Evolutionary conservation across 2,797 vertebrate species (phyloP), one percentile per base, ranked within the genome.

Genomic region (Pangasius krempfi): DNA sequence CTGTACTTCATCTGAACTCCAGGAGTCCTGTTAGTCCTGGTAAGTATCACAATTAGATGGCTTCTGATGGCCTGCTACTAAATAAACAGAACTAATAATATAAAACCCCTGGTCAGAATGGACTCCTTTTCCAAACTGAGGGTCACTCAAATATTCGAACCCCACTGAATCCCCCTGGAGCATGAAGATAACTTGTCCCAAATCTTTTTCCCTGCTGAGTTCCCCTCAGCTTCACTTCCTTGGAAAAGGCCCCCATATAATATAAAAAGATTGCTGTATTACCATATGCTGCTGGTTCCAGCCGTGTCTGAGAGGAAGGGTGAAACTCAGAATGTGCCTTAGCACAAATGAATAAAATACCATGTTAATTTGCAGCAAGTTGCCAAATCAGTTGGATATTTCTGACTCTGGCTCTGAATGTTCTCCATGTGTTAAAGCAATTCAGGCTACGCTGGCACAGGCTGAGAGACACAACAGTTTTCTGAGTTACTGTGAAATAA

Each of bases 251-350:
- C 10, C 58, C 18, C 40, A 44, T 44, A 40, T 58, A 16, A 14
- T 82, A 44, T 50, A 64, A 82, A 62, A 60, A 6, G 9, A 66
- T 50, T 87, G 62, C 72, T 56, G 80, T 73, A 30, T 88, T 91
- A 89, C 86, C 78, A 89, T 84, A 73, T 83, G 76, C 76, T 52
- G 76, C 81, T 86, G 76, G 66, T 89, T 90, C 78, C 83, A 89
- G 47, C 16, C 22, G n/a, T 20, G 76, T 79, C 50, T 79, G 76
- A 56, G 6, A 79, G 89, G 20, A 60, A 58, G 54, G 54, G 54
- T 22, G 30, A 81, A 54, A 81, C 33, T 81, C 18, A 52, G 44
- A 76, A 76, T 47, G 75, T 1, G 5, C 44, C 16, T 3, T 22
- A 33, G 18, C 50, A 54, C 78, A 60, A 40, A 40, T 40, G 30